Conservation (phyloP, 2,888 invertebrate genomes). For the Pyrocoelia pectoralis region DNA sequence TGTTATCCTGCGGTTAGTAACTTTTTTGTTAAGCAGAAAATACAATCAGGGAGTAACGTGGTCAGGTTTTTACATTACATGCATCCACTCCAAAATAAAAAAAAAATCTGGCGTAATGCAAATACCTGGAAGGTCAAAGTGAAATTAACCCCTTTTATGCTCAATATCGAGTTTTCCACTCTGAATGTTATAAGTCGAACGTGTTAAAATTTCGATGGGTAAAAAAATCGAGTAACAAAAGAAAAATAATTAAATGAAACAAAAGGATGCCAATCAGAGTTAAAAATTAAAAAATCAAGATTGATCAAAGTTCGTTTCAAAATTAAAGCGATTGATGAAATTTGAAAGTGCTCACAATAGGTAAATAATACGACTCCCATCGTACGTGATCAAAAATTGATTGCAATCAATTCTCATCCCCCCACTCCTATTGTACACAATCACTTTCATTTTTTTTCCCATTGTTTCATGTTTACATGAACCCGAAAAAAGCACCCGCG, state of each 20-base stretch:
- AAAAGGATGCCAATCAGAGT: slow-evolving; percentile 38
- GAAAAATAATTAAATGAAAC: slow-evolving; percentile 40
- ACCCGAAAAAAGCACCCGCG: background rate
- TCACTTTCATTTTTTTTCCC: slow-evolving; percentile 42
- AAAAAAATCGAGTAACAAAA: slow-evolving; percentile 20
- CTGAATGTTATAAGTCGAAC: slow-evolving; percentile 6
- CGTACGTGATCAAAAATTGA: slow-evolving; percentile 46
- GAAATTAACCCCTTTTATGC: background rate
- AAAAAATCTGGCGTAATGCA: background rate
- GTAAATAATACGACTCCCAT: slow-evolving; percentile 43
- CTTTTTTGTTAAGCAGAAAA: background rate
- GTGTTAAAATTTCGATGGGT: slow-evolving; percentile 11
- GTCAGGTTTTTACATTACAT: background rate
- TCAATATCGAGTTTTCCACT: slow-evolving; percentile 11
- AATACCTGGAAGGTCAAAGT: slow-evolving; percentile 6
- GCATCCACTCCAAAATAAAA: background rate
- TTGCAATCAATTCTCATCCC: slow-evolving; percentile 47
- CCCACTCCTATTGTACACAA: slow-evolving; percentile 32
- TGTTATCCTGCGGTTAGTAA: slow-evolving; percentile 4
- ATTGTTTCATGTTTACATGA: slow-evolving; percentile 43
- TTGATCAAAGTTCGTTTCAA: slow-evolving; percentile 41
- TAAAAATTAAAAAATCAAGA: slow-evolving; percentile 39
- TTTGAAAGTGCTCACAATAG: slow-evolving; percentile 38
- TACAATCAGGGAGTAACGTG: background rate
- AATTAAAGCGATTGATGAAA: slow-evolving; percentile 40